Percentiles rank a stretch among this genome's conserved stretches.
These are phyloP conservation scores for Onychorhynchus coronatus DNA, from an alignment of 2,113 vertebrate species.

Conservation along the genomic window DNA sequence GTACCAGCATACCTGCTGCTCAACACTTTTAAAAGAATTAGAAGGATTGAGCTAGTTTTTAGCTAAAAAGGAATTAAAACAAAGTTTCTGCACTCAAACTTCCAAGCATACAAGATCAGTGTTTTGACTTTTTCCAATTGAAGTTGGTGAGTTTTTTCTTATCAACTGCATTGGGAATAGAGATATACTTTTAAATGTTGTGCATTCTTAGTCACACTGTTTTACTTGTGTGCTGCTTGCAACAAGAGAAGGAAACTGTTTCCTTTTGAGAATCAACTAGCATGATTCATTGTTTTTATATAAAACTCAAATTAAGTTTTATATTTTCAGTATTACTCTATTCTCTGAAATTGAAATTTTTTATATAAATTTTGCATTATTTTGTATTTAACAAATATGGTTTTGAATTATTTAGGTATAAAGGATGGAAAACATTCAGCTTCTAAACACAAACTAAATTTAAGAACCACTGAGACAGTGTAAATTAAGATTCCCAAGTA, in stretches of 20 bases:
- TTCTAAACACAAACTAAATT: background rate
- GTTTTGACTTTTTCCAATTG: background rate
- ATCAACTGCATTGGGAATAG: background rate
- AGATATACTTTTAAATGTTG: slow-evolving; percentile 33
- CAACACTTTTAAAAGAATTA: background rate
- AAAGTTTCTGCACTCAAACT: background rate
- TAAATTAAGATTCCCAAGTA: background rate
- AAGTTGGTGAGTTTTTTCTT: background rate
- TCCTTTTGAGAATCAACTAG: background rate
- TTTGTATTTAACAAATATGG: background rate
- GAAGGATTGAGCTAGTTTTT: background rate
- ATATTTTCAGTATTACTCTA: background rate
- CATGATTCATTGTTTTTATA: background rate
- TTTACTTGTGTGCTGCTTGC: background rate
- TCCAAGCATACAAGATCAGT: background rate
- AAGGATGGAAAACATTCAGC: background rate
- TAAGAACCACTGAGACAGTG: background rate
- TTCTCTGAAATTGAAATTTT: background rate
- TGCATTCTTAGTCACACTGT: background rate
- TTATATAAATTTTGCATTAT: background rate
- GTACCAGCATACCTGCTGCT: background rate
- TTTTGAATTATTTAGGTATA: background rate
- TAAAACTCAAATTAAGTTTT: background rate
- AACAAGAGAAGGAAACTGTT: background rate
- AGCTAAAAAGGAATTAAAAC: background rate